Evolutionary conservation across 2,113 vertebrate species (phyloP).

Genomic region (Pavo muticus): DNA sequence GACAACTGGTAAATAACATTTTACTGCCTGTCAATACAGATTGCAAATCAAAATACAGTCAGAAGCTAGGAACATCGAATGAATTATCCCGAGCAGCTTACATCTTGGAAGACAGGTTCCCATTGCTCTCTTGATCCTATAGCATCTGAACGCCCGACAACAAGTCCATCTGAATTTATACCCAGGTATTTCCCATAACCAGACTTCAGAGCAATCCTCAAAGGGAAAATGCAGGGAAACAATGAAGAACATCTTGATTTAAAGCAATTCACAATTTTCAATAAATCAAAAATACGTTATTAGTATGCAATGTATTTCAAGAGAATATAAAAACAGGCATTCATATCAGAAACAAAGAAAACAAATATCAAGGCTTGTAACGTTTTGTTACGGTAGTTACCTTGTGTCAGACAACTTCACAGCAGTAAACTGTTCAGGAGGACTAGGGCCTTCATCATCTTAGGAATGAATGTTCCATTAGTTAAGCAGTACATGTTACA

Average conservation of each 20-base stretch:
- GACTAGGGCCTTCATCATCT: constrained; percentile 94
- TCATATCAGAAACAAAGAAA: not conserved
- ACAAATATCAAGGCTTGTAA: not conserved
- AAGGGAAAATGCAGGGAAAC: not conserved
- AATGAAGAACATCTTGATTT: not conserved
- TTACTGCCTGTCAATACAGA: not conserved
- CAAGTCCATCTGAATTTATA: constrained; percentile 93
- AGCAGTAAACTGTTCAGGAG: constrained; percentile 96
- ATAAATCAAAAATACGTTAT: not conserved
- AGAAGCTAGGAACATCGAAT: not conserved
- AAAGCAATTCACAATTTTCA: not conserved
- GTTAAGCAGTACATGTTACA: not conserved
- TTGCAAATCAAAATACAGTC: not conserved
- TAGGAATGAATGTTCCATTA: not conserved
- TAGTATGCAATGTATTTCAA: not conserved
- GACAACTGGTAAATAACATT: not conserved
- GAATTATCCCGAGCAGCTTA: constrained; percentile 74
- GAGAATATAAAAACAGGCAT: not conserved
- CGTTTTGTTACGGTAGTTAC: constrained; percentile 67
- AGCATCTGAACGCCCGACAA: constrained; percentile 93
- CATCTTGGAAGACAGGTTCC: constrained; percentile 95
- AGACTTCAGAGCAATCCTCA: constrained; percentile 94
- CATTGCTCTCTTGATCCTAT: constrained; percentile 96
- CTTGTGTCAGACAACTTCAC: constrained; percentile 94
- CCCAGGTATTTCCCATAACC: constrained; percentile 97